Conservation (phyloP, 2,797 vertebrate species). For the Tachyglossus aculeatus region DNA sequence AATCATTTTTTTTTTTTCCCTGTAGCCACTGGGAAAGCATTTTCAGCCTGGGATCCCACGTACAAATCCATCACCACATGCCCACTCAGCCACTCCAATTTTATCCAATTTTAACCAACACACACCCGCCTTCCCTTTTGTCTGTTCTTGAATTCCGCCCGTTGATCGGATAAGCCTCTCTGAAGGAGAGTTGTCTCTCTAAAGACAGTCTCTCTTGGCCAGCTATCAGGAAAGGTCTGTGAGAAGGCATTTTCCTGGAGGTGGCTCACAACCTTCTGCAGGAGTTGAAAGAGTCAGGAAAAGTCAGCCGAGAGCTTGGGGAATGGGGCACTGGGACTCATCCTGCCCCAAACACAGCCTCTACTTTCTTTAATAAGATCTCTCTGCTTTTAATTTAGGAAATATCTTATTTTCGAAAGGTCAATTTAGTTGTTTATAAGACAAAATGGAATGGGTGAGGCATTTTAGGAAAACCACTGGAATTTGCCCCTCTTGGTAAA, state of each 20-base stretch:
- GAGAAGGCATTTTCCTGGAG: not conserved
- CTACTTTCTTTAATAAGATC: not conserved
- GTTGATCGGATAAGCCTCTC: conserved; percentile 19
- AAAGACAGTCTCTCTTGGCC: conserved; percentile 9
- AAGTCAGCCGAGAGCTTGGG: too few relatives aligned
- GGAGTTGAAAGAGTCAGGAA: too few relatives aligned
- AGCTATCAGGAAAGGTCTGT: conserved; percentile 28
- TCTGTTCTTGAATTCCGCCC: not conserved
- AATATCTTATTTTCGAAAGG: conserved; percentile 24
- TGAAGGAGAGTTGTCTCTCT: conserved; percentile 1
- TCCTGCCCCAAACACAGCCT: conserved; percentile 5
- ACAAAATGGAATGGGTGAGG: conserved; percentile 21
- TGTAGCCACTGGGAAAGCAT: conserved; percentile 9
- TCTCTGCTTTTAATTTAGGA: conserved; percentile 13
- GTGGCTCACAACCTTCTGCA: conserved; percentile 6
- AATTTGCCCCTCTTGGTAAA: not conserved
- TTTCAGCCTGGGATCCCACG: conserved; percentile 11
- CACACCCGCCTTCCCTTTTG: not conserved
- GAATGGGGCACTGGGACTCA: conserved; percentile 2
- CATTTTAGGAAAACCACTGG: not conserved
- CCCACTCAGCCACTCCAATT: not conserved
- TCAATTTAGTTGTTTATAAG: conserved; percentile 16
- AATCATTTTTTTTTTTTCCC: too few relatives aligned
- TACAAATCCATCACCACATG: too few relatives aligned
- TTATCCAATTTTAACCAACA: not conserved